Evolutionary conservation across 2,797 vertebrate species (phyloP), one percentile per base, ranked within the genome.

Genomic region (Cyprinella venusta): DNA sequence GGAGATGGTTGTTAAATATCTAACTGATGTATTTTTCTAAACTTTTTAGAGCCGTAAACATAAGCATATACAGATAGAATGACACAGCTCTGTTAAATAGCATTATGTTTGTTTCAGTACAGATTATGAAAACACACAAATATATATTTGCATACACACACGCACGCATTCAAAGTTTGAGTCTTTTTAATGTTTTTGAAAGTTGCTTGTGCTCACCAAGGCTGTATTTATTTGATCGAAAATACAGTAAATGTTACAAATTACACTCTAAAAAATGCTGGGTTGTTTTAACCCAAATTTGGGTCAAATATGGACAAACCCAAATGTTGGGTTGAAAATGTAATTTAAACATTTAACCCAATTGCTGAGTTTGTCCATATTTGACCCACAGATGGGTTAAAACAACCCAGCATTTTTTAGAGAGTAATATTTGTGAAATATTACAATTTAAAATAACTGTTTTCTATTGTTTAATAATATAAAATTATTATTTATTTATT

Each of bases 1-100:
- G 50, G 40, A 40, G 68, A 84, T 52, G 36, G 7, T 69, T 82
- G 61, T 42, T 85, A 81, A 19, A 68, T 79, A 85, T 65, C 79
- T 76, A 84, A 80, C 26, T 72, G 38, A 61, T 24, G 26, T 15
- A 59, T 79, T 50, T 71, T 80, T 86, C 21, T 52, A 81, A 76
- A 45, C 40, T 71, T 80, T 83, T 75, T 40, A 30, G 50, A 76
- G 7, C 36, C 16, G n/a, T 68, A 19, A 76, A 12, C 2, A n/a
- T 38, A 40, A 75, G 33, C 21, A 26, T 64, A 81, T 24, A 50
- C 21, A 65, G 42, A 65, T 65, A 54, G 8, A 38, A 69, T 38
- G 33, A 45, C 2, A 36, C 10, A 5, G 38, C 54, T 36, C 5
- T 63, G 61, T 30, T 26, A 61, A 61, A 61, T 26, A 61, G n/a